Conservation (phyloP, 2,888 invertebrate genomes). For the Atethmia centrago region DNA sequence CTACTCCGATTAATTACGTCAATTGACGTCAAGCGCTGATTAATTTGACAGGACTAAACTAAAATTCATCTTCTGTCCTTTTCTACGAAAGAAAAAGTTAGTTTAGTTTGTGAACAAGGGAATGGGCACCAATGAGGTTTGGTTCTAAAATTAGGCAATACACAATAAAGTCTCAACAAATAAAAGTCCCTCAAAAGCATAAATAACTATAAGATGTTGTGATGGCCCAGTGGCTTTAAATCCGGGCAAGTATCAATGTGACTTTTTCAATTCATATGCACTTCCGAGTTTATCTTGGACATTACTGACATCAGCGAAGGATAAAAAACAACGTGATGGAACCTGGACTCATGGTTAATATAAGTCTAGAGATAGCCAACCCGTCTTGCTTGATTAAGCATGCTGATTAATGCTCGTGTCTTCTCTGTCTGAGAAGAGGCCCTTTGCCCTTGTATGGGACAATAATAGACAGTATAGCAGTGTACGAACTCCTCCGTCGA, state of each 20-base stretch:
- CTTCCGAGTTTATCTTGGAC: background rate
- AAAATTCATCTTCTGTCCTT: no score
- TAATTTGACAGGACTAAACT: no score
- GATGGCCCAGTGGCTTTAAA: background rate
- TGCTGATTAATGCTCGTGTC: background rate
- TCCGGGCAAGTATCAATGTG: no score
- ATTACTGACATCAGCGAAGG: background rate
- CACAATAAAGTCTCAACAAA: background rate
- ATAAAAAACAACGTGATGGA: constrained; percentile 1
- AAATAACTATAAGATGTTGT: background rate
- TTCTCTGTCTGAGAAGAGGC: no score
- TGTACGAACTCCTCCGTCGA: background rate
- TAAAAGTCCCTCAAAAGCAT: background rate
- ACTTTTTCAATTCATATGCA: background rate
- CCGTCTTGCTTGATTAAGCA: background rate
- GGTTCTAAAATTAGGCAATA: background rate
- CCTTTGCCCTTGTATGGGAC: background rate
- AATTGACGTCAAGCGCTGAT: no score
- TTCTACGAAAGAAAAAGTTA: no score
- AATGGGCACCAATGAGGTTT: no score
- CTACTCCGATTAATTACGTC: no score
- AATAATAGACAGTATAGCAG: background rate
- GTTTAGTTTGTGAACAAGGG: no score
- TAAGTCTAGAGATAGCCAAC: background rate
- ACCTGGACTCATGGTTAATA: background rate